Conservation (phyloP, 1,140 invertebrate genomes). For the Pseudomyrmex flavicornis region DNA sequence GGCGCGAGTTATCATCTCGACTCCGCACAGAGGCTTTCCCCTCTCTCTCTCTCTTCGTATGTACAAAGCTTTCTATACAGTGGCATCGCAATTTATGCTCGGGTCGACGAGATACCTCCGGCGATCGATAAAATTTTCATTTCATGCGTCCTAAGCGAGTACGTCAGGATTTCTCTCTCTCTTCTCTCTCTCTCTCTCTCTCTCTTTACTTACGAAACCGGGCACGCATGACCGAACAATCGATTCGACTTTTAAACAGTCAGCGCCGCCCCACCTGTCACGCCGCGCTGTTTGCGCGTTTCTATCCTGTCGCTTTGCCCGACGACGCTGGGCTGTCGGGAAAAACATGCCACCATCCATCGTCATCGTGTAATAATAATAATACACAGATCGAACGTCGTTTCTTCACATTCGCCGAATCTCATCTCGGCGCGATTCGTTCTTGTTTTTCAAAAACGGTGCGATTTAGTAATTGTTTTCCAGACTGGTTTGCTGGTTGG, state of each 20-base stretch:
- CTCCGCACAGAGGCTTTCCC: background rate
- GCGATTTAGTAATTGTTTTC: too few relatives aligned
- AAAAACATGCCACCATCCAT: conserved; percentile 21
- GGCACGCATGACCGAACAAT: conserved; percentile 57
- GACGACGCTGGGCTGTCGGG: background rate
- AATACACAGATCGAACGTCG: background rate
- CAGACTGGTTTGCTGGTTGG: too few relatives aligned
- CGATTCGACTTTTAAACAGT: conserved; percentile 58
- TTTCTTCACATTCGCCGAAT: background rate
- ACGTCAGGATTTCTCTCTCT: conserved; percentile 34
- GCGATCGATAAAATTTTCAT: conserved; percentile 60
- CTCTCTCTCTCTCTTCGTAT: too few relatives aligned
- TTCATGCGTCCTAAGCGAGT: conserved; percentile 47
- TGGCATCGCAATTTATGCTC: conserved; percentile 38
- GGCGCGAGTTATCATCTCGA: conserved; percentile 20
- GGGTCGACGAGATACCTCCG: conserved; percentile 7
- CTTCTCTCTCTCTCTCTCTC: background rate
- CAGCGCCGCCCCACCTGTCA: conserved; percentile 53
- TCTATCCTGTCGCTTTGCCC: background rate
- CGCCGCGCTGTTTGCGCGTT: conserved; percentile 22
- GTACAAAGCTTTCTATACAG: conserved; percentile 3
- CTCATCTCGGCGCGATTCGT: too few relatives aligned
- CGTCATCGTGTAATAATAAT: too few relatives aligned
- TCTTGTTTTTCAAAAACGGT: background rate
- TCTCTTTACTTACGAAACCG: too few relatives aligned